Evolutionary conservation across 2,888 invertebrate species (phyloP), one percentile per base, ranked within the genome.

Genomic region (Polydrusus tereticollis): DNA sequence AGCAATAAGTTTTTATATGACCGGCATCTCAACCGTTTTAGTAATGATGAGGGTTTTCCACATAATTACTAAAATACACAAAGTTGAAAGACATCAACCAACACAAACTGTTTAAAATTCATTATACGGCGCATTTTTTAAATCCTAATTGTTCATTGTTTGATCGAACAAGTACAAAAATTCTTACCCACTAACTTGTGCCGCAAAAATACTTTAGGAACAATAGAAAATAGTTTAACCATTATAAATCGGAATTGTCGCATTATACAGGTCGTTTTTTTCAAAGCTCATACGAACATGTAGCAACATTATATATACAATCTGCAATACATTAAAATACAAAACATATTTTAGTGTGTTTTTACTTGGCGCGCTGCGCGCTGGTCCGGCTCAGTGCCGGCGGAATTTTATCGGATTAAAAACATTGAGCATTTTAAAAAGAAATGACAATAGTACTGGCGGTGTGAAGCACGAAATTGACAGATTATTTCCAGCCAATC

Each of bases 191-290:
- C n/a, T n/a, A n/a, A n/a, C n/a, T n/a, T n/a, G n/a, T 23, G 21
- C 29, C 23, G 57, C 29, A 69, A 62, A 69, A 69, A 63, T 63
- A 45, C 63, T 57, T 45, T 41, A 10, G 67, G 45, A 67, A 72
- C 72, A 72, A 72, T 72, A 72, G 72, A 64, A 68, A 72, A 67
- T 52, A 63, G 72, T 72, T 68, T 68, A 64, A 68, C 72, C 64
- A 38, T 72, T 72, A 72, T 72, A 72, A 64, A 64, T 72, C 63
- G 58, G 59, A 68, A 64, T 68, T 72, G 72, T 72, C 68, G 52
- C 67, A 68, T 72, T 72, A 72, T 72, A 72, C 72, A 23, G 72
- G 47, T 68, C 23, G 58, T 64, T 72, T 72, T 72, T 68, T 68
- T 59, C 41, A 47, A n/a, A n/a, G 43, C n/a, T 14, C 36, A 16